phyloP scores from a whole-genome alignment of 2,113 vertebrate genomes.

The Podilymbus podiceps region DNA sequence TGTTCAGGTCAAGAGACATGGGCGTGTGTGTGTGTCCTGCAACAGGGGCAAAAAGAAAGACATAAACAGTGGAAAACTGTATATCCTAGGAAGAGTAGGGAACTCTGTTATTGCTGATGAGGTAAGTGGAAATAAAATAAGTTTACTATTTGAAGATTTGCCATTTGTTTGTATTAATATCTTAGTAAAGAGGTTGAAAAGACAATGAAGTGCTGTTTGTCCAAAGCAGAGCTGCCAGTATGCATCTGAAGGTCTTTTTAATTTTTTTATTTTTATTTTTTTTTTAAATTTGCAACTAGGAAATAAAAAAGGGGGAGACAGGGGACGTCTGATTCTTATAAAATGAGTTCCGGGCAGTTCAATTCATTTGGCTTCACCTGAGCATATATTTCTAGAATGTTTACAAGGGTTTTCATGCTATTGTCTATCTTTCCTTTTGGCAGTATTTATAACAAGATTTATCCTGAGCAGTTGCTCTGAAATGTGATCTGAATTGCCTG shows the following conservation, averaged over 20 bases:
- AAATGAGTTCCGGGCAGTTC: neutral
- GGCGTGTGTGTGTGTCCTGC: too few relatives aligned
- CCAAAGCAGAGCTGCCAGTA: conserved; percentile 74
- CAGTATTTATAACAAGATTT: neutral
- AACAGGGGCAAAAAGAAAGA: neutral
- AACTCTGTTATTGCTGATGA: neutral
- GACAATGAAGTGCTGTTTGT: conserved; percentile 69
- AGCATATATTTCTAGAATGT: neutral
- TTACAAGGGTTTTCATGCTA: neutral
- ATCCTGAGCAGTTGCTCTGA: neutral
- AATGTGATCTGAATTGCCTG: neutral
- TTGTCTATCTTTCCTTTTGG: neutral
- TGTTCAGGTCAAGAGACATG: neutral
- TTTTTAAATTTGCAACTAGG: conserved; percentile 34
- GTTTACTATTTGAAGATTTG: neutral
- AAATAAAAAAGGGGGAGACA: neutral
- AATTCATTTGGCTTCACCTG: neutral
- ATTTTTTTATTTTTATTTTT: too few relatives aligned
- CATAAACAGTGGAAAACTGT: neutral
- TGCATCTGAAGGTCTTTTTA: conserved; percentile 56
- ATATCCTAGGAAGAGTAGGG: neutral
- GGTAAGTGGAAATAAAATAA: neutral
- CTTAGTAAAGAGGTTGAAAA: conserved; percentile 70
- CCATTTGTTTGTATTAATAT: neutral
- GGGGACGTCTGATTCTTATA: neutral